Percentiles rank a stretch among this genome's conserved stretches.
Evolutionary conservation across 2,888 invertebrate species (phyloP).

Genomic region (Sinopyrophorus schimmeli): DNA sequence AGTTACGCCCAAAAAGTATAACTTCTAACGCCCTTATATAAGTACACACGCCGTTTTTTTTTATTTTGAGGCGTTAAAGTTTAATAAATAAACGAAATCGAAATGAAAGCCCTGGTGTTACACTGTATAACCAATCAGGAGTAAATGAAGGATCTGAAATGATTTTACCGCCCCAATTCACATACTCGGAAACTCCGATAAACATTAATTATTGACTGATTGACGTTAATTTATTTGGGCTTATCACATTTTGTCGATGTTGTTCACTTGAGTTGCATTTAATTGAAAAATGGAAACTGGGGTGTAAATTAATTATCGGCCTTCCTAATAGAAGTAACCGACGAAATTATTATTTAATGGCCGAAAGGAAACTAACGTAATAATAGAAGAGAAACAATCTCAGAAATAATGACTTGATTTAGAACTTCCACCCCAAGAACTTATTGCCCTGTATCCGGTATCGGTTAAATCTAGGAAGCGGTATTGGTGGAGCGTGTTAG

Average conservation of each 20-base stretch:
- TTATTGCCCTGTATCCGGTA: conserved; percentile 34
- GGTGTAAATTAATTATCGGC: conserved; percentile 14
- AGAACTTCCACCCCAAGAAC: conserved; percentile 31
- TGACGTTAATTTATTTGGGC: conserved; percentile 24
- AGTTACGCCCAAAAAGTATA: too few species aligned
- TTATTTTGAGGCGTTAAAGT: too few species aligned
- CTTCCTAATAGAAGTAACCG: conserved; percentile 12
- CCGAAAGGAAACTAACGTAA: conserved; percentile 29
- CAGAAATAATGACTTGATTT: conserved; percentile 34
- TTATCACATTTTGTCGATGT: conserved; percentile 11
- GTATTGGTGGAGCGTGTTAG: conserved; percentile 25
- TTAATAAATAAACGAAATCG: too few species aligned
- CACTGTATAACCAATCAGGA: conserved; percentile 11
- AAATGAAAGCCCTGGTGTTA: conserved; percentile 20
- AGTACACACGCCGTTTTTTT: too few species aligned
- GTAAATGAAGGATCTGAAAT: conserved; percentile 25
- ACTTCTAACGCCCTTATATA: too few species aligned
- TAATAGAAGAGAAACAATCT: conserved; percentile 33
- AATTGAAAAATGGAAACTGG: not conserved
- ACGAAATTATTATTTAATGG: conserved; percentile 32
- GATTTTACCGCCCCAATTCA: conserved; percentile 23
- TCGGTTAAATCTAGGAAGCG: conserved; percentile 31
- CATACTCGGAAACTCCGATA: conserved; percentile 18
- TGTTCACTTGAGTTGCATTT: conserved; percentile 8
- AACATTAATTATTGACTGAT: conserved; percentile 25